These are phyloP conservation scores for Pocillopora grandis DNA, from an alignment of 92 coral and sea anemone genomes.

Conservation along the genomic window DNA sequence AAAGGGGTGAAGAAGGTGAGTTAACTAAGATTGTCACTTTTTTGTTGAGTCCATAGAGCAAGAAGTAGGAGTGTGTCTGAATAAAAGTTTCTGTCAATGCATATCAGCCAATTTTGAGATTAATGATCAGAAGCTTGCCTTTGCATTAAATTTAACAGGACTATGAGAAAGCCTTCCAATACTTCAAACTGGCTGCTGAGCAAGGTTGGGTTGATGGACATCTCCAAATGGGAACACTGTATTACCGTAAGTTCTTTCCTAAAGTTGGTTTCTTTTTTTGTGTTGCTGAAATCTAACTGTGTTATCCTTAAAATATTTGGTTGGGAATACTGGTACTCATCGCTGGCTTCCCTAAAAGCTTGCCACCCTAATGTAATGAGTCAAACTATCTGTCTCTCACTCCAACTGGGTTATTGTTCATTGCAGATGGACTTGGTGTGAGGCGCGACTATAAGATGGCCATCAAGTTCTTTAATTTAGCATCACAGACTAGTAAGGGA, in stretches of 20 bases:
- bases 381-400: not conserved
- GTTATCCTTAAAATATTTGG: not conserved
- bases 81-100: not conserved
- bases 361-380: too few relatives aligned
- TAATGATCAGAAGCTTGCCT: not conserved
- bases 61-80: not conserved
- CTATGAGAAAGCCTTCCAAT: conserved; percentile 92
- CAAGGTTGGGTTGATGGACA: conserved; percentile 99
- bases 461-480: conserved; percentile 90
- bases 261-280: not conserved
- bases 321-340: too few relatives aligned
- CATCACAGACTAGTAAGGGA: conserved; percentile 88
- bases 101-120: too few relatives aligned
- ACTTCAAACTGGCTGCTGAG: conserved; percentile 97
- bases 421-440: conserved; percentile 93
- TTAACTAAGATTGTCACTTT: not conserved
- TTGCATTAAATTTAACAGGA: conserved; percentile 48
- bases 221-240: conserved; percentile 96
- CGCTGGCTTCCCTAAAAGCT: too few relatives aligned
- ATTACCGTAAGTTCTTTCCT: conserved; percentile 76
- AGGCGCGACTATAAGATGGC: conserved; percentile 98
- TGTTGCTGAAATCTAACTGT: not conserved
- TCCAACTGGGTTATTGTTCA: not conserved
- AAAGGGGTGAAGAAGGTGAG: conserved; percentile 89
- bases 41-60: not conserved